A percentile compares a stretch with the other conserved stretches of the same genome.
Evolutionary conservation across 2,888 invertebrate genomes (phyloP).

Genomic region (Encarsia formosa): DNA sequence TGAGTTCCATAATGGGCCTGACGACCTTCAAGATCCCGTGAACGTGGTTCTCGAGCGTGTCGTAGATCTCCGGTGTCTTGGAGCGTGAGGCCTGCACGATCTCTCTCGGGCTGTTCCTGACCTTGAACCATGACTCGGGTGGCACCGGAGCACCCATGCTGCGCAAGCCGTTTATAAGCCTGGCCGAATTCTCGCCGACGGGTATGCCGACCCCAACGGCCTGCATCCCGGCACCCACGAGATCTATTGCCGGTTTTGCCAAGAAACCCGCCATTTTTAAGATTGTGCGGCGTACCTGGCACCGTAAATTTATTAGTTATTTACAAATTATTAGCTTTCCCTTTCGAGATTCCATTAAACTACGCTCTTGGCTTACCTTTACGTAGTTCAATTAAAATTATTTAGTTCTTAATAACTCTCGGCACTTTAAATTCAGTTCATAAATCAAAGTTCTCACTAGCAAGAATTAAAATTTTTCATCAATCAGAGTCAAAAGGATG

Average conservation of each 20-base stretch:
- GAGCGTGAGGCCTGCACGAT: neutral
- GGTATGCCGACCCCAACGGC: constrained; percentile 27
- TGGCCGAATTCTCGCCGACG: constrained; percentile 9
- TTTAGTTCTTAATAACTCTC: no score
- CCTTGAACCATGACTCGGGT: constrained; percentile 16
- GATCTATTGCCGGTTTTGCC: constrained; percentile 26
- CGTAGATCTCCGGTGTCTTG: constrained; percentile 19
- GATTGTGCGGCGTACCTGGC: no score
- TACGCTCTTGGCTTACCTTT: no score
- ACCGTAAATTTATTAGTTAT: no score
- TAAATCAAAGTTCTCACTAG: no score
- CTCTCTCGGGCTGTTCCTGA: neutral
- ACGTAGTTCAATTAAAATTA: no score
- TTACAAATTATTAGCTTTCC: no score
- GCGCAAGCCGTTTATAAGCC: constrained; percentile 9
- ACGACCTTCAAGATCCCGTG: constrained; percentile 27
- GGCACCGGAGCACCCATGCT: constrained; percentile 7
- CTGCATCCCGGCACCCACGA: constrained; percentile 31
- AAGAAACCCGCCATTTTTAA: no score
- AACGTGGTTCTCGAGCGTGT: constrained; percentile 28
- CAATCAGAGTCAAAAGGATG: no score
- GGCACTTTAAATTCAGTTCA: no score
- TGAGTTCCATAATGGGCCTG: constrained; percentile 29
- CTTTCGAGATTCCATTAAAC: no score
- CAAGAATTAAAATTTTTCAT: no score